These are phyloP conservation scores for Brachionichthys hirsutus DNA, from an alignment of 2,113 vertebrate species.

Conservation along the genomic window DNA sequence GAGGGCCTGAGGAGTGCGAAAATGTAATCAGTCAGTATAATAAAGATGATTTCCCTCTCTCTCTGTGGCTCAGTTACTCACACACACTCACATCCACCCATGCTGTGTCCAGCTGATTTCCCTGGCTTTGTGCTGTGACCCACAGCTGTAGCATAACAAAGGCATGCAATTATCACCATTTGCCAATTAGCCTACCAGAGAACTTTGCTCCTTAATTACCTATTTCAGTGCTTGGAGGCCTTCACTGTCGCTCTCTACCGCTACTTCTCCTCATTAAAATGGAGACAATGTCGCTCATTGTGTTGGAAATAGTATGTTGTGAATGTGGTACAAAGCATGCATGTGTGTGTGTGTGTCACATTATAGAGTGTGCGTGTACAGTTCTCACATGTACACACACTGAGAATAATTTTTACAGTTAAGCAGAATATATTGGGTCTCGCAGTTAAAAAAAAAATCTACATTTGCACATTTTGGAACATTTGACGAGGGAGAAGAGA, in stretches of 20 bases:
- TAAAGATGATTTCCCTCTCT: slow-evolving; percentile 70
- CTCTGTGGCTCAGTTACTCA: not conserved
- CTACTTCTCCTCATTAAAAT: slow-evolving; percentile 54
- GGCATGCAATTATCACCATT: slow-evolving; percentile 92
- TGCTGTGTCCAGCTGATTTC: slow-evolving; percentile 52
- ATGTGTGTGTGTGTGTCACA: not conserved
- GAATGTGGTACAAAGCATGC: slow-evolving; percentile 28
- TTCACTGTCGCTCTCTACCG: slow-evolving; percentile 52
- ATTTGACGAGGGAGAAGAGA: too few relatives aligned
- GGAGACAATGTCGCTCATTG: slow-evolving; percentile 66
- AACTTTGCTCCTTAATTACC: slow-evolving; percentile 90
- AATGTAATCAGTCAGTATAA: slow-evolving; percentile 86
- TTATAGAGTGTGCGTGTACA: too few relatives aligned
- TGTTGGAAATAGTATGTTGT: slow-evolving; percentile 42
- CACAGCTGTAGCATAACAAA: slow-evolving; percentile 86
- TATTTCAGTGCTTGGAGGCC: slow-evolving; percentile 82
- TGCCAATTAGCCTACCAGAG: slow-evolving; percentile 91
- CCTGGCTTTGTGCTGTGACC: slow-evolving; percentile 77
- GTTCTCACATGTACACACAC: too few relatives aligned
- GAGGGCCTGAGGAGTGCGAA: slow-evolving; percentile 70
- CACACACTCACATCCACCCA: not conserved
- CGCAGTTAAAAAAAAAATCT: too few relatives aligned
- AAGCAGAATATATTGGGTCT: too few relatives aligned
- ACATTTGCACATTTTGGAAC: too few relatives aligned
- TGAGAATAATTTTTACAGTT: too few relatives aligned